Evolutionary conservation across 2,797 vertebrate species (phyloP), one percentile per base, ranked within the genome.

Genomic region (Loriculus beryllinus): DNA sequence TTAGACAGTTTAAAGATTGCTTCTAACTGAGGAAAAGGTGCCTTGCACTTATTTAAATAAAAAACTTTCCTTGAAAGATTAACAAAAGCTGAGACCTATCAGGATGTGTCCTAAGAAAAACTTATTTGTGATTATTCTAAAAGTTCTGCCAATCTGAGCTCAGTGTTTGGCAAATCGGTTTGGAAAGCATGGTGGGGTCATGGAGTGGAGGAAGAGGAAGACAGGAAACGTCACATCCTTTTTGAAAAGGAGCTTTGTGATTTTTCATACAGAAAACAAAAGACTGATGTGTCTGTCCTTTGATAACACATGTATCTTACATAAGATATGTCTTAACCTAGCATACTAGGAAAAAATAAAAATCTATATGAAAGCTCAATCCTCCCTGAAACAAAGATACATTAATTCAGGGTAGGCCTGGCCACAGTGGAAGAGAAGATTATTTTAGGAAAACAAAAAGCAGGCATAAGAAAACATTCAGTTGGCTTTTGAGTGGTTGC

Each of bases 161-260:
- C 29, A 31, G 9, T 28, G 29, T 75, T 21, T 56, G 25, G 15
- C 31, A 63, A 87, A 52, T 4, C 21, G 28, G 26, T 88, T 78
- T 45, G 40, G 25, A 37, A 9, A 51, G 49, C 26, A 31, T 0
- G 3, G 23, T 33, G 4, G 8, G 23, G 5, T 14, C 59, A 7
- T 1, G 1, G 8, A 3, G 3, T 39, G 9, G 3, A 88, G 2
- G 3, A 79, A 78, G 16, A 69, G 7, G 0, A 14, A 68, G 14
- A 63, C 0, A 49, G 71, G 54, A 72, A 52, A 57, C 6, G 1
- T n/a, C 7, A 64, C 25, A 21, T 31, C 17, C 21, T 21, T 71
- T 70, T 87, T 39, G 11, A 47, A 64, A 47, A 40, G 54, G 3
- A 47, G 1, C 25, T 60, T 3, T 59, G 8, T 12, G 25, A 33